Evolutionary conservation across 2,888 invertebrate genomes (phyloP).

Genomic region (Ypsolopha scabrella): DNA sequence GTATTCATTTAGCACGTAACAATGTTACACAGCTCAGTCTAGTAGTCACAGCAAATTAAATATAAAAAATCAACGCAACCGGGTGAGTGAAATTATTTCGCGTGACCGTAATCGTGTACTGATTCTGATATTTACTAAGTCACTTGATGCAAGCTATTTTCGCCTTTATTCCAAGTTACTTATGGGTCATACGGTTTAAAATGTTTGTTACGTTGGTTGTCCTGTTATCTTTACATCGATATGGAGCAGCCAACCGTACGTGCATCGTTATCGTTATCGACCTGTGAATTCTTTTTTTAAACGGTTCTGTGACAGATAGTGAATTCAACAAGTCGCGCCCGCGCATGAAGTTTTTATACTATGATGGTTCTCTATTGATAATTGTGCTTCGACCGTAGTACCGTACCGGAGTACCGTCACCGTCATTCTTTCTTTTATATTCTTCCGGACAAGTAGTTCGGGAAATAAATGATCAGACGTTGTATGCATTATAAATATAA

Average conservation of each 20-base stretch:
- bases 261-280: background rate
- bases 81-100: conserved; percentile 27
- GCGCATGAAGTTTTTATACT: background rate
- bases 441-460: too few relatives aligned
- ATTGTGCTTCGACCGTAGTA: too few relatives aligned
- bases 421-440: too few relatives aligned
- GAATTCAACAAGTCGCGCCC: background rate
- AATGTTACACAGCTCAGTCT: too few relatives aligned
- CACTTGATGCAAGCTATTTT: conserved; percentile 16
- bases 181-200: background rate
- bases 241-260: conserved; percentile 14
- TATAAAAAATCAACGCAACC: conserved; percentile 27
- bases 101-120: conserved; percentile 40
- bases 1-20: too few relatives aligned
- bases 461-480: too few relatives aligned
- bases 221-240: conserved; percentile 43
- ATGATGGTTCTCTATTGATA: too few relatives aligned
- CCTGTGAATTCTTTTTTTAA: background rate
- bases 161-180: background rate
- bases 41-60: background rate
- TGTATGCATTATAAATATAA: too few relatives aligned
- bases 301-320: background rate
- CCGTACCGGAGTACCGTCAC: too few relatives aligned
- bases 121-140: conserved; percentile 19
- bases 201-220: conserved; percentile 10